These are phyloP conservation scores for Alligator sinensis DNA, from an alignment of 2,113 vertebrate genomes.

Conservation along the genomic window DNA sequence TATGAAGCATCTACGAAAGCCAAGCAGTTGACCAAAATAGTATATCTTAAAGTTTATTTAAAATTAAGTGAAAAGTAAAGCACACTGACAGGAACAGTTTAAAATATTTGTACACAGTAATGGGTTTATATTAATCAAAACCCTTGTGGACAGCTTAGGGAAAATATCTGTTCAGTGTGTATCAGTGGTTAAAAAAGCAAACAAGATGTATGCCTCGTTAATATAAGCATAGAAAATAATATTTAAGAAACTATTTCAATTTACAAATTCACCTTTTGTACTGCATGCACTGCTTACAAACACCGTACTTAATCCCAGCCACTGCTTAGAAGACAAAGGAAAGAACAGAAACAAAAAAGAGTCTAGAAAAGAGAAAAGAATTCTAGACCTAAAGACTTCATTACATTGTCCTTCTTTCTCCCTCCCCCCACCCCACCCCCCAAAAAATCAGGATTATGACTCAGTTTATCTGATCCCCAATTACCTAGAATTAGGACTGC, in stretches of 20 bases:
- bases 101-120: constrained; percentile 18
- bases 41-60: background rate
- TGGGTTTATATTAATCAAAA: constrained; percentile 55
- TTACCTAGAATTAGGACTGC: background rate
- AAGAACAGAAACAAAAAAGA: background rate
- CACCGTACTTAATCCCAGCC: accelerated
- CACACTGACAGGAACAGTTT: constrained; percentile 38
- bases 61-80: background rate
- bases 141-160: background rate
- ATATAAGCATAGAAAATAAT: constrained; percentile 36
- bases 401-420: background rate
- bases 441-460: background rate
- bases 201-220: constrained; percentile 45
- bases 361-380: background rate
- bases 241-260: background rate
- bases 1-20: background rate
- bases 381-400: background rate
- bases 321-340: background rate
- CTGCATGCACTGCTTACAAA: background rate
- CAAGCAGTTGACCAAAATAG: background rate
- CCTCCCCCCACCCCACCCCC: no score
- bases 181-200: constrained; percentile 42
- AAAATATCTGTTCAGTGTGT: constrained; percentile 69
- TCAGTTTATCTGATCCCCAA: background rate
- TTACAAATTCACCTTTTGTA: background rate